A percentile compares a stretch with the other conserved stretches of the same genome.
These are phyloP conservation scores for Nycteola revayana DNA, from an alignment of 2,888 invertebrate species.

Conservation along the genomic window DNA sequence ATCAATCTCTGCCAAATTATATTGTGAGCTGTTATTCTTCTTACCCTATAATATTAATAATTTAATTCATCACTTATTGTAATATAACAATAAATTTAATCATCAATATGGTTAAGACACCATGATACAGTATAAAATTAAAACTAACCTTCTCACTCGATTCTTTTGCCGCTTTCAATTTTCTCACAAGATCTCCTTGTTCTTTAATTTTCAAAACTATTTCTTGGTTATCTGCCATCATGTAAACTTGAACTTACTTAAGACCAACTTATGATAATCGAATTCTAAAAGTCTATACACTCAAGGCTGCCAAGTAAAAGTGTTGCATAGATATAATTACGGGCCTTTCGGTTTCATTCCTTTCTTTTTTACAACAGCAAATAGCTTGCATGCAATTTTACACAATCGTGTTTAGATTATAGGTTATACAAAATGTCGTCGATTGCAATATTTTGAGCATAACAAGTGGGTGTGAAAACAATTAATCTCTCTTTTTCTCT, in stretches of 20 bases:
- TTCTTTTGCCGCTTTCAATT: constrained; percentile 90
- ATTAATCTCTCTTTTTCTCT: too few species aligned
- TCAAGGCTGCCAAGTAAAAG: constrained; percentile 56
- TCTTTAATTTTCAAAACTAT: constrained; percentile 69
- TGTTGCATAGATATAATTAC: constrained; percentile 47
- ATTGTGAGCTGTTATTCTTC: constrained; percentile 33
- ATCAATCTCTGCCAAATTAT: constrained; percentile 57
- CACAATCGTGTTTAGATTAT: constrained; percentile 4
- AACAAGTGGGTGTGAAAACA: too few species aligned
- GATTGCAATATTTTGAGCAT: constrained; percentile 1
- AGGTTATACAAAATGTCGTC: constrained; percentile 20
- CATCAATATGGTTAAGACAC: constrained; percentile 12
- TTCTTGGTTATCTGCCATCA: constrained; percentile 67
- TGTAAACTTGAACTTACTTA: constrained; percentile 29
- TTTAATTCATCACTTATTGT: constrained; percentile 40
- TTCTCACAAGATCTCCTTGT: constrained; percentile 91
- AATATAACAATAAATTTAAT: constrained; percentile 25
- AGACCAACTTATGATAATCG: constrained; percentile 23
- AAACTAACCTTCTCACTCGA: constrained; percentile 86
- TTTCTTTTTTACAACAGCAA: constrained; percentile 53
- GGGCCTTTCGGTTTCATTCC: constrained; percentile 49
- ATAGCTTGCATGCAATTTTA: constrained; percentile 19
- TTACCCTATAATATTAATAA: constrained; percentile 56
- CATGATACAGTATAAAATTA: not conserved
- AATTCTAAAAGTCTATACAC: constrained; percentile 17